Base-by-base conservation (phyloP, 2,888 invertebrate genomes). In the Argyresthia albistria region DNA sequence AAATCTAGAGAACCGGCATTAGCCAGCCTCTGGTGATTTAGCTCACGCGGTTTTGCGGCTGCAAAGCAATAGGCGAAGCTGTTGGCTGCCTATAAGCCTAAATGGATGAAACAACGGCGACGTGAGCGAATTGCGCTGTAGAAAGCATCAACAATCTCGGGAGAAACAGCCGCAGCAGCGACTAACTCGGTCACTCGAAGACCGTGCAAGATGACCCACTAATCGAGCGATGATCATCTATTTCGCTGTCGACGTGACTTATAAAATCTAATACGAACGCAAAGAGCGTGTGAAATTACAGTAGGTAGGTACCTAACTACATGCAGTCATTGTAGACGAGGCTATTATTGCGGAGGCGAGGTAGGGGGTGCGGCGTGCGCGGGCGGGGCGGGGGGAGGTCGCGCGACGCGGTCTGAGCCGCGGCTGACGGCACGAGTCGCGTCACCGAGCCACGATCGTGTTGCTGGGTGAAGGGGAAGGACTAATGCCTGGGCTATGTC, bases 271-370 rank as follows among this genome's bases (percentile, higher is more conserved):
- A 45, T 12, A 45, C 12, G 14, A 36, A 50, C 42, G 42, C 43
- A 16, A 50, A 50, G 12, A 25, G 50, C 50, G 46, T 11, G 52
- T 46, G 52, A 35, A 52, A 52, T 52, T 52, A 52, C 36, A 46
- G 43, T 15, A n/a, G n/a, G n/a, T n/a, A n/a, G n/a, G n/a, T n/a
- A n/a, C n/a, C n/a, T n/a, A 36, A 37, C 37, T 43, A 35, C 52
- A 46, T 52, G 52, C 52, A 52, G 52, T 52, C 45, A 46, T 46
- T 52, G 52, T 52, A 52, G 52, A 52, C 52, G 16, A 52, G 52
- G 52, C 46, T 52, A 52, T 52, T 52, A 52, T 52, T 50, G 42
- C 42, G 42, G 11, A 43, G 37, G 46, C 16, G 15, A 46, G 51
- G 42, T 8, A n/a, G 15, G 46, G 45, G 8, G 52, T 39, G 36